Evolutionary conservation across 2,888 invertebrate species (phyloP).

Genomic region (Amphipoea oculea): DNA sequence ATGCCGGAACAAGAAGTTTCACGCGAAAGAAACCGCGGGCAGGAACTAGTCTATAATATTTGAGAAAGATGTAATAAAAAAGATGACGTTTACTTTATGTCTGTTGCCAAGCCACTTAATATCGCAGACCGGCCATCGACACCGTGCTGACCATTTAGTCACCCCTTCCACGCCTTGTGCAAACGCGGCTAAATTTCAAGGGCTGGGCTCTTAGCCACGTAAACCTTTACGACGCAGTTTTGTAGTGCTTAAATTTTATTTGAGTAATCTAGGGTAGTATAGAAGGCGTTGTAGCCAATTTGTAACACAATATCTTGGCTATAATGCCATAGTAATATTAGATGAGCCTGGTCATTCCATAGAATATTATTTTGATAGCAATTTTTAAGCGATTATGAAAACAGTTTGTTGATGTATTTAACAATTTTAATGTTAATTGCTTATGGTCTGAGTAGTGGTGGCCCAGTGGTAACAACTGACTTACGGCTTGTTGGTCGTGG

Average conservation of each 20-base stretch:
- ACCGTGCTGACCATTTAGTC: constrained; percentile 27
- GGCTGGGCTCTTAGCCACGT: constrained; percentile 59
- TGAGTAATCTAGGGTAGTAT: constrained; percentile 53
- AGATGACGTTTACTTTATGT: not conserved
- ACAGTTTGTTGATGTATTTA: constrained; percentile 50
- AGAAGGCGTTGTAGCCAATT: constrained; percentile 52
- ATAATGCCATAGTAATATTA: constrained; percentile 37
- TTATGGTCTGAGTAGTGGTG: not conserved
- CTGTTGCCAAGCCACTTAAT: no score
- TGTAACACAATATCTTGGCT: constrained; percentile 59
- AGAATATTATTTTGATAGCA: constrained; percentile 30
- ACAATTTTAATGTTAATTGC: constrained; percentile 53
- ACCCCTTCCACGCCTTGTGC: constrained; percentile 24
- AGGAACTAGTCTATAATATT: no score
- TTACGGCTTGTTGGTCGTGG: not conserved
- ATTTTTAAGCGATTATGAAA: constrained; percentile 37
- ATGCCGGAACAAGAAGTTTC: no score
- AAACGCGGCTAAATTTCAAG: constrained; percentile 40
- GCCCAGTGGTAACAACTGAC: not conserved
- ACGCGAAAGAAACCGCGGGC: no score
- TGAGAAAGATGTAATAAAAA: no score
- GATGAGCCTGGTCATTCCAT: constrained; percentile 20
- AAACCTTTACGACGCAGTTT: constrained; percentile 62
- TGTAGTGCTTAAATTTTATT: constrained; percentile 68
- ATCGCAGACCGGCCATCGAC: not conserved